phyloP scores from a whole-genome alignment of 2,888 invertebrate genomes.

The Nemurella pictetii region DNA sequence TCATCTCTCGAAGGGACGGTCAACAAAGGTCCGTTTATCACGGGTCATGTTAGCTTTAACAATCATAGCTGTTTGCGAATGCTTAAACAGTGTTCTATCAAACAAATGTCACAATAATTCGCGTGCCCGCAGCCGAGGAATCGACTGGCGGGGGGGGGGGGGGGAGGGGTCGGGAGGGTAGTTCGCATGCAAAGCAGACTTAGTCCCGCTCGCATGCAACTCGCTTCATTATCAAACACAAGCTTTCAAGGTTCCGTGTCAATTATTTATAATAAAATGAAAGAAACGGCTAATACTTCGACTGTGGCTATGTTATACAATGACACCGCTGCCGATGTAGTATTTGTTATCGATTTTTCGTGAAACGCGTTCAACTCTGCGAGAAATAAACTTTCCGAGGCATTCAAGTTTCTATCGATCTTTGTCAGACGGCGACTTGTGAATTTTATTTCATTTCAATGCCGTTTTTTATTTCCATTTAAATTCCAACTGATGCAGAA shows the following conservation, averaged over 20 bases:
- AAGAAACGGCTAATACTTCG: background rate
- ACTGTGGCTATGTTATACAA: background rate
- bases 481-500: background rate
- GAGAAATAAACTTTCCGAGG: background rate
- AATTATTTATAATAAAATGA: background rate
- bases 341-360: background rate
- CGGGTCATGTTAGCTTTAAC: no score
- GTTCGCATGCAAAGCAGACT: background rate
- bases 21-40: no score
- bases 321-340: background rate
- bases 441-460: background rate
- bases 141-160: background rate
- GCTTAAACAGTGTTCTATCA: no score
- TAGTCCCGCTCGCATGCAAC: background rate
- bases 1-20: no score
- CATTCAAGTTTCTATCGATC: background rate
- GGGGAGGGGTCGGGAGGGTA: background rate
- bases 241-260: background rate
- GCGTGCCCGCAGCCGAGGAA: background rate
- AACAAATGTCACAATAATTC: background rate
- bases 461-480: background rate
- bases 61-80: no score
- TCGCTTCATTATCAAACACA: background rate
- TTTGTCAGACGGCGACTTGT: background rate
- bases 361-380: background rate